Percentiles rank a stretch among this genome's conserved stretches.
Conservation (phyloP, 2,888 invertebrate genomes). For the Galerucella calmariensis region DNA sequence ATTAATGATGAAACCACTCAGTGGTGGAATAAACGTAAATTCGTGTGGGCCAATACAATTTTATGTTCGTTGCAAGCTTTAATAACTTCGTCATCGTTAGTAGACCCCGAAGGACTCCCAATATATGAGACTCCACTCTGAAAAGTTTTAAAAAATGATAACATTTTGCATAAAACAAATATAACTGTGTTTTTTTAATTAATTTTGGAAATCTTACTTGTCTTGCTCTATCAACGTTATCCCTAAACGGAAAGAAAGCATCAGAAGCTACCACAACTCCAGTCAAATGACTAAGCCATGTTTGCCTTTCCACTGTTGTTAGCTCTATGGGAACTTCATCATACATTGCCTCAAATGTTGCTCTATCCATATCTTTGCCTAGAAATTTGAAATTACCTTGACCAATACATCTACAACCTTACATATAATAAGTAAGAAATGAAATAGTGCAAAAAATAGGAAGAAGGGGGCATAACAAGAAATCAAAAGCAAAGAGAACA, state of each 20-base stretch:
- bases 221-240: slow-evolving; percentile 93
- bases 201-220: slow-evolving; percentile 71
- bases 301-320: slow-evolving; percentile 73
- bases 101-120: slow-evolving; percentile 94
- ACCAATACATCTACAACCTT: background rate
- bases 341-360: slow-evolving; percentile 80
- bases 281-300: slow-evolving; percentile 78
- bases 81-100: slow-evolving; percentile 90
- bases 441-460: no score
- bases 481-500: no score
- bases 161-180: background rate
- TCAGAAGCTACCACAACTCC: slow-evolving; percentile 92
- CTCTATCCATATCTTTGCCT: slow-evolving; percentile 84
- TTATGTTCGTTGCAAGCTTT: slow-evolving; percentile 92
- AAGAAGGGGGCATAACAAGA: no score
- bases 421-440: no score
- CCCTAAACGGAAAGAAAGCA: slow-evolving; percentile 98
- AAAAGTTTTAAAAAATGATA: slow-evolving; percentile 38
- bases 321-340: slow-evolving; percentile 79
- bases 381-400: background rate
- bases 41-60: slow-evolving; percentile 89
- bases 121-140: slow-evolving; percentile 96
- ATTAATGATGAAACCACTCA: slow-evolving; percentile 59
- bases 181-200: background rate
- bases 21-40: slow-evolving; percentile 93